Evolutionary conservation across 1,140 invertebrate genomes (phyloP), one percentile per base, ranked within the genome.

Genomic region (Agraylea sexmaculata): DNA sequence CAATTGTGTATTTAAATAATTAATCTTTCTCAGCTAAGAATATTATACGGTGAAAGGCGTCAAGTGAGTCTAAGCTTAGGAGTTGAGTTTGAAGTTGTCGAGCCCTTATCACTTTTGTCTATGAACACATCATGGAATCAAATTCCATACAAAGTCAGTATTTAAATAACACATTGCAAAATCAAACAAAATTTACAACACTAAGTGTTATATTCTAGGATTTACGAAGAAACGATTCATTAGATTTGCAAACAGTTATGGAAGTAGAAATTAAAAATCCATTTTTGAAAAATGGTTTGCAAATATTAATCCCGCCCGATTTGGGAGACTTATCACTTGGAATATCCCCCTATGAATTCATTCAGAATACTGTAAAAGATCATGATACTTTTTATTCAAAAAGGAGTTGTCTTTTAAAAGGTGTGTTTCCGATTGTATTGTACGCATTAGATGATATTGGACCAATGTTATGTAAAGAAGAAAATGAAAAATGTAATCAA

Each of bases 51-150:
- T n/a, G 56, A 62, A 2, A 69, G 62, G 12, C 78, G 75, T 28
- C 71, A 77, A 47, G 68, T 83, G 3, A 77, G 74, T 51, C 58
- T 86, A 13, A 74, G 78, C 0, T 62, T 86, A 12, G 77, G 78
- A 17, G 68, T 78, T 42, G 82, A 83, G 52, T 85, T 80, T 53
- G 80, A 86, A 60, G 71, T 87, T 23, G 73, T 87, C 1, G 80
- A 84, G 31, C 61, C 64, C 17, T n/a, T n/a, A n/a, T n/a, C n/a
- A n/a, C 37, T 62, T 41, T 53, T 60, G 17, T 57, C 34, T 2
- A 6, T 44, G 31, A 34, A 43, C 18, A 43, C 44, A 11, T 43
- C 43, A 20, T 46, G 47, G 61, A 50, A 64, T 57, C 47, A 55
- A 53, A 50, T 48, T 45, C n/a, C 55, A 52, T 3, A 8, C 4